phyloP scores from a whole-genome alignment of 2,797 vertebrate genomes.

The Trachurus trachurus region DNA sequence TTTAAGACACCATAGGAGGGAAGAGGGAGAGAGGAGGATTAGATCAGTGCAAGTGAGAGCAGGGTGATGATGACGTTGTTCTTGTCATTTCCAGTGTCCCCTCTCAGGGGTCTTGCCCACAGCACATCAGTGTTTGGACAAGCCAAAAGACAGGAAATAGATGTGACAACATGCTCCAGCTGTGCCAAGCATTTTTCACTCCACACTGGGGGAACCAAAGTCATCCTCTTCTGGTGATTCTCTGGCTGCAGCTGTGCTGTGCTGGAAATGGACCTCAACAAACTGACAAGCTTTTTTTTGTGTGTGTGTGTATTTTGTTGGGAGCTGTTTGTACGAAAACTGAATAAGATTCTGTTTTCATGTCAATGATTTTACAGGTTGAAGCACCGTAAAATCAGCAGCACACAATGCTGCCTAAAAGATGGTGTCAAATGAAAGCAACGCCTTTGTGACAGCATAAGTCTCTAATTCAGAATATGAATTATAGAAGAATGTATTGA shows the following conservation, averaged over 20 bases:
- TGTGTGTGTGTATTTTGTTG: background rate
- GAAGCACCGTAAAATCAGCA: background rate
- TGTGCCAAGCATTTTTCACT: slow-evolving; percentile 66
- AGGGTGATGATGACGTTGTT: slow-evolving; percentile 48
- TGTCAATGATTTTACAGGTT: no score
- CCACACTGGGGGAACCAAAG: slow-evolving; percentile 40
- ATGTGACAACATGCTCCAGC: slow-evolving; percentile 70
- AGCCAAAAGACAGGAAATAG: slow-evolving; percentile 68
- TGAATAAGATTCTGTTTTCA: background rate
- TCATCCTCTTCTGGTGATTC: slow-evolving; percentile 34
- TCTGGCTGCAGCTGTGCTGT: slow-evolving; percentile 21
- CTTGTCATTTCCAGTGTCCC: slow-evolving; percentile 66
- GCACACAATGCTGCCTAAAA: background rate
- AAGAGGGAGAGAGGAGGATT: slow-evolving; percentile 25
- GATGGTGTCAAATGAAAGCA: background rate
- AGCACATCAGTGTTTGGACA: slow-evolving; percentile 70
- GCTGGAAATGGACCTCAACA: slow-evolving; percentile 17
- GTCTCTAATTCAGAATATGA: background rate
- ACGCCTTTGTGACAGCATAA: background rate
- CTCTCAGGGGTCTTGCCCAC: slow-evolving; percentile 57
- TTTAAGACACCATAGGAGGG: slow-evolving; percentile 5
- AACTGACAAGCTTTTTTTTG: background rate
- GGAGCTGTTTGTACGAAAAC: background rate
- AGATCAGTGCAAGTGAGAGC: slow-evolving; percentile 42
- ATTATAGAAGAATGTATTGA: background rate